Evolutionary conservation across 35 echinoderm and acorn worm species (phyloP).

Genomic region (Heliocidaris tuberculata): DNA sequence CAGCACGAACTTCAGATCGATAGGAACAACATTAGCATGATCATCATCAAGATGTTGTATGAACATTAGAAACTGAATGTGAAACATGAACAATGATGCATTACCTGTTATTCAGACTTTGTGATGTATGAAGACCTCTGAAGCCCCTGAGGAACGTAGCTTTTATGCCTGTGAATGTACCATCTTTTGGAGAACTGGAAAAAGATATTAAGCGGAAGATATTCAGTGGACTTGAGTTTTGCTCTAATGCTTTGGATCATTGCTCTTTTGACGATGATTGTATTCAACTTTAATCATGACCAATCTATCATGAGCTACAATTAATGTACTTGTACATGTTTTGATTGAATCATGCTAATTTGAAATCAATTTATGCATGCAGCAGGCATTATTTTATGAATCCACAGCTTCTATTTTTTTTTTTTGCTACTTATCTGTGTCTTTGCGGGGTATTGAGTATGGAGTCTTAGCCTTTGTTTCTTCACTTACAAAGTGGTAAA

Average conservation of each 20-base stretch:
- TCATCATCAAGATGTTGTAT: not conserved
- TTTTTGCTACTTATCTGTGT: not conserved
- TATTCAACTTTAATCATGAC: not conserved
- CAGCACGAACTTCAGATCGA: conserved; percentile 75
- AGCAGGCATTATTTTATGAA: not conserved
- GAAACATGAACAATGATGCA: not conserved
- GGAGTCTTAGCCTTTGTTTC: not conserved
- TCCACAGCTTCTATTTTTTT: not conserved
- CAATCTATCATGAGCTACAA: not conserved
- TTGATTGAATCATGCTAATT: not conserved
- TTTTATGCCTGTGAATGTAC: not conserved
- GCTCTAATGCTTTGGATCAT: not conserved
- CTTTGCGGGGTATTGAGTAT: not conserved
- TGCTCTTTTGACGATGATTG: not conserved
- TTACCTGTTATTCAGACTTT: not conserved
- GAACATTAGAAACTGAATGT: not conserved
- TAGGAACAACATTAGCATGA: conserved; percentile 46
- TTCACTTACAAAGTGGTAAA: not conserved
- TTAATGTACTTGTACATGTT: not conserved
- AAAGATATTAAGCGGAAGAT: not conserved
- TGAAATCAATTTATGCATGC: not conserved
- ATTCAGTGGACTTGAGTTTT: not conserved
- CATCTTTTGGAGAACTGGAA: not conserved
- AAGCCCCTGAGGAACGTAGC: not conserved
- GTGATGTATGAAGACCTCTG: not conserved